Percentiles rank a stretch among this genome's conserved stretches.
phyloP scores from a whole-genome alignment of 2,113 vertebrate species.

The Delphinus delphis region DNA sequence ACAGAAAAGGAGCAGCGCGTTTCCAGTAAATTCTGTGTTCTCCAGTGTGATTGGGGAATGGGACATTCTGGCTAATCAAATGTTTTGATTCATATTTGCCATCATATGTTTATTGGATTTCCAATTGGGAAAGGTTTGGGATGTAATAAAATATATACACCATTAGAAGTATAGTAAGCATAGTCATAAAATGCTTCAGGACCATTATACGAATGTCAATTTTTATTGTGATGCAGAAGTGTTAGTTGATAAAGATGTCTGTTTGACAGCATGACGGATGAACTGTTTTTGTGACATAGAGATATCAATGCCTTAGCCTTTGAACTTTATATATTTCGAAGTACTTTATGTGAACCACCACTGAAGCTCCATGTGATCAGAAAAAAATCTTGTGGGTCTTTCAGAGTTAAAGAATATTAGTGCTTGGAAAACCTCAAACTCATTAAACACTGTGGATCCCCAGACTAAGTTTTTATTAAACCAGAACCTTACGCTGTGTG shows the following conservation, averaged over 20 bases:
- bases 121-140: background rate
- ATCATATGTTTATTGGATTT: slow-evolving; percentile 54
- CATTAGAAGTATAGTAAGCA: slow-evolving; percentile 26
- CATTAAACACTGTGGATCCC: background rate
- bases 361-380: background rate
- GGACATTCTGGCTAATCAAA: slow-evolving; percentile 35
- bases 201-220: slow-evolving; percentile 54
- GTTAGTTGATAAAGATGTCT: slow-evolving; percentile 55
- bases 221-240: slow-evolving; percentile 44
- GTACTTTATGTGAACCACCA: background rate
- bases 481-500: background rate
- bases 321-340: background rate
- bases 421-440: background rate
- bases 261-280: slow-evolving; percentile 33
- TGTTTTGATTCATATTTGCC: slow-evolving; percentile 60
- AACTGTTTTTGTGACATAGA: background rate
- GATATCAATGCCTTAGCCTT: slow-evolving; percentile 16
- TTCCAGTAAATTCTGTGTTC: background rate
- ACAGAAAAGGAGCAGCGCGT: background rate
- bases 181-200: slow-evolving; percentile 51
- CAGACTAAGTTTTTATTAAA: background rate
- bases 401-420: slow-evolving; percentile 24
- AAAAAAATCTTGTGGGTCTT: slow-evolving; percentile 5
- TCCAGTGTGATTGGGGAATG: background rate
- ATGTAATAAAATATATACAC: slow-evolving; percentile 37